phyloP scores from a whole-genome alignment of 2,113 vertebrate species.

The Lanius collurio region DNA sequence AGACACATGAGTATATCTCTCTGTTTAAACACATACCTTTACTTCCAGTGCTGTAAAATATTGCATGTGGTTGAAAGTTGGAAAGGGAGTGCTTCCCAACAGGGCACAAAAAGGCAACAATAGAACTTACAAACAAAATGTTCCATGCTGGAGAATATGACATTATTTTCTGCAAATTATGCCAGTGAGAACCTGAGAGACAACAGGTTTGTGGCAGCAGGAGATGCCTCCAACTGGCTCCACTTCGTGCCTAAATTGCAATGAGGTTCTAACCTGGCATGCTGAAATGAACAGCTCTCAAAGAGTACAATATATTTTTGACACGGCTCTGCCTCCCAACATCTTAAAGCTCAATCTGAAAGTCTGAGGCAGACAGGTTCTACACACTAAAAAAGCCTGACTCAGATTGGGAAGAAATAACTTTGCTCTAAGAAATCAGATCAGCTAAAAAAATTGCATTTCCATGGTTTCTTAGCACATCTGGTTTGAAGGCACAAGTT shows the following conservation, averaged over 20 bases:
- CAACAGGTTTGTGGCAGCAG: background rate
- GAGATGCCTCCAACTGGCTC: background rate
- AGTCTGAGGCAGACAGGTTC: background rate
- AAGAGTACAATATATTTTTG: background rate
- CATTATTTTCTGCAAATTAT: background rate
- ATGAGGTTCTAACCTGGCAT: background rate
- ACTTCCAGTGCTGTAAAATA: background rate
- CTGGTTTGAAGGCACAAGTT: background rate
- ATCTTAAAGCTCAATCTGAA: background rate
- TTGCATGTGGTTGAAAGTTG: background rate
- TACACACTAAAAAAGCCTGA: background rate
- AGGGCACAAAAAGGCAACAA: background rate
- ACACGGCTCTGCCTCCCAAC: background rate
- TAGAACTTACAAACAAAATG: background rate
- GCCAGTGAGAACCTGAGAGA: background rate
- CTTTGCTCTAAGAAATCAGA: constrained; percentile 1
- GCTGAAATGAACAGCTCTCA: background rate
- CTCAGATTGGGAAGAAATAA: background rate
- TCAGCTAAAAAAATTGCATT: background rate
- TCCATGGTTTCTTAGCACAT: background rate
- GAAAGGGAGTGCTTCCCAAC: background rate
- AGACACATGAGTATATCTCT: background rate
- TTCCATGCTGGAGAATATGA: background rate
- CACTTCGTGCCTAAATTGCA: background rate
- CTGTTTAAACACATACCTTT: background rate